Conservation (phyloP, 2,113 vertebrate species). For the Myocastor coypus region DNA sequence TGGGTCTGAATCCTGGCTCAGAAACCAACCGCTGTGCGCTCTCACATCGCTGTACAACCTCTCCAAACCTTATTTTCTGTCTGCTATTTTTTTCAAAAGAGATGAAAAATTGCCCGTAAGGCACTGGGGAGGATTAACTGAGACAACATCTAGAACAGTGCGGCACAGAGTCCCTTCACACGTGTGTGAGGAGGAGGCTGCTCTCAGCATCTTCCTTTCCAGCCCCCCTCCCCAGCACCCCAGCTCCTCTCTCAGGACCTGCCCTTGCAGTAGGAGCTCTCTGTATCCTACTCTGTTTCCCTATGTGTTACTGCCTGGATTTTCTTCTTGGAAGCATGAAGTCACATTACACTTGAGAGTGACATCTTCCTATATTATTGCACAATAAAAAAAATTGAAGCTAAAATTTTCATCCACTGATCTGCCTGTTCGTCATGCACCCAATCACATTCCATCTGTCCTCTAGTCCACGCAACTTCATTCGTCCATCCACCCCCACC, state of each 20-base stretch:
- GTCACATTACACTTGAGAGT: not conserved
- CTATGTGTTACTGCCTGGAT: not conserved
- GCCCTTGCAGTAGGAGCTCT: not conserved
- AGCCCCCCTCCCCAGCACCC: no score
- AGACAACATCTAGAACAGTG: fast-evolving
- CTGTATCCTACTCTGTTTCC: not conserved
- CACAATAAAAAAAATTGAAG: not conserved
- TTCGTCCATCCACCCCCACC: not conserved
- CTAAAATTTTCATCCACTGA: not conserved
- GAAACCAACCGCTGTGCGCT: not conserved
- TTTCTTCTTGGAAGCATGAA: not conserved
- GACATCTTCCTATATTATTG: not conserved
- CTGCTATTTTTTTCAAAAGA: not conserved
- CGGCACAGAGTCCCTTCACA: fast-evolving
- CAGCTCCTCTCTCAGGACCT: not conserved
- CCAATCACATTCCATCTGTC: not conserved
- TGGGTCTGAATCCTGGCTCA: not conserved
- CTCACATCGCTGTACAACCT: fast-evolving
- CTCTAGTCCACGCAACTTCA: not conserved
- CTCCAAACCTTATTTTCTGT: not conserved
- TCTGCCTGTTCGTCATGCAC: not conserved
- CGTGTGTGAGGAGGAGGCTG: fast-evolving
- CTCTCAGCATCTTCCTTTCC: fast-evolving
- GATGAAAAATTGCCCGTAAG: not conserved
- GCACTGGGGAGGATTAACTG: fast-evolving